These are phyloP conservation scores for Oreonectes daqikongensis DNA, from an alignment of 2,797 vertebrate species.

Conservation along the genomic window DNA sequence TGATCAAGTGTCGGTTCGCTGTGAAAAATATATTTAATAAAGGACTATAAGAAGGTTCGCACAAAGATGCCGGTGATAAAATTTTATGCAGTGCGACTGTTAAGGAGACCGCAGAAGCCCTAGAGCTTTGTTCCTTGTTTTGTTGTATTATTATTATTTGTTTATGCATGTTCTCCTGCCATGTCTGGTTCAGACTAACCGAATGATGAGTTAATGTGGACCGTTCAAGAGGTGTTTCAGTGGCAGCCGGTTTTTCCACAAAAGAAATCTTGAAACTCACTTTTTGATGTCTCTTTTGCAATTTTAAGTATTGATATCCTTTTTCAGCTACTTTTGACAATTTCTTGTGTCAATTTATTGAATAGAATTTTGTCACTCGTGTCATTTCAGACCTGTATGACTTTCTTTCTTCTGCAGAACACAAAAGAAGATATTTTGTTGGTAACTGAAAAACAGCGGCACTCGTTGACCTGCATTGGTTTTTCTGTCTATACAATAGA, in stretches of 20 bases:
- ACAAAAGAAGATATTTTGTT: no score
- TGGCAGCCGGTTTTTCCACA: background rate
- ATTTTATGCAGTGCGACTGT: conserved; percentile 59
- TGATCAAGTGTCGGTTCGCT: conserved; percentile 66
- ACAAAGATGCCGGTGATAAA: conserved; percentile 61
- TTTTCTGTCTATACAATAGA: no score
- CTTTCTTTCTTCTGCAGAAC: no score
- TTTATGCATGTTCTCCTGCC: background rate
- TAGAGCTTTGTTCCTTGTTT: background rate
- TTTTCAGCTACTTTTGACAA: no score
- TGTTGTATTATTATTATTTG: background rate
- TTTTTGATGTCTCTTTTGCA: background rate
- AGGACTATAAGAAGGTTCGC: conserved; percentile 53
- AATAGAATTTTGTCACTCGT: no score
- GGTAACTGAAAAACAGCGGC: no score
- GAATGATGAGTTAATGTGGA: background rate
- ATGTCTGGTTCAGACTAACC: conserved; percentile 5
- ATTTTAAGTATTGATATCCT: no score
- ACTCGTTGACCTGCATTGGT: no score
- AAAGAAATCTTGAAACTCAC: background rate
- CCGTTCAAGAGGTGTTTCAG: background rate
- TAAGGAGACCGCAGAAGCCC: background rate
- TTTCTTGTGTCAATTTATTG: no score
- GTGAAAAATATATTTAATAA: conserved; percentile 64
- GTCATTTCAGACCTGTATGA: no score